Base-by-base conservation (phyloP, 2,888 invertebrate species). In the Synergus itoensis region DNA sequence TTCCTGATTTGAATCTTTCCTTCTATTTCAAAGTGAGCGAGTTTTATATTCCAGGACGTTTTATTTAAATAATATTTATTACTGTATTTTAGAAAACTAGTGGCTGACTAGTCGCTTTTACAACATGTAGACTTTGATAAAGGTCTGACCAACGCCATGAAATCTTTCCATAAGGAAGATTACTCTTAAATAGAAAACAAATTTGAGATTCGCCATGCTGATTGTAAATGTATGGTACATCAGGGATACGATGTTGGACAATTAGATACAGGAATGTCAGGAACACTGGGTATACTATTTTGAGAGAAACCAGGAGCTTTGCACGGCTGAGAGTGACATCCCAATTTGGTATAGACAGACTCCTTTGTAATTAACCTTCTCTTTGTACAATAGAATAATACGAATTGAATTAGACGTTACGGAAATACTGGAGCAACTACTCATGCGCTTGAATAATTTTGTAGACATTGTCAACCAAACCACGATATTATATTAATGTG, bases 221-320 rank as follows among this genome's bases (percentile, higher is more conserved):
- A 8, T 21, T 60, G 21, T 21, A 18, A 60, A 60, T 60, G 9
- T 11, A 60, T 60, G 18, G 1, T 11, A 9, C 12, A 12, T 21
- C 16, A 8, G 53, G 16, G n/a, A n/a, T 53, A 12, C n/a, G n/a
- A 14, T 5, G 4, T 8, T 53, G 12, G 21, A 60, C 60, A 18
- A 60, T 60, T 60, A 60, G 60, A 60, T 60, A 21, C 60, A 60
- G 60, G 12, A 60, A 60, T 21, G 60, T 60, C 60, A 60, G 60
- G 21, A 60, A 18, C 60, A 60, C 60, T 60, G 60, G 60, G 11
- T 60, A 21, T 21, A 21, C 60, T 60, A 21, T 60, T 60, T 60
- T 60, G 60, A 60, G 60, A 21, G 60, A 18, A 60, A 60, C 21
- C 12, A 11, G 9, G 60, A 60, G 21, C 12, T 11, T 11, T 1